These are phyloP conservation scores for Cryptus armator DNA, from an alignment of 2,888 invertebrate genomes.

Conservation along the genomic window DNA sequence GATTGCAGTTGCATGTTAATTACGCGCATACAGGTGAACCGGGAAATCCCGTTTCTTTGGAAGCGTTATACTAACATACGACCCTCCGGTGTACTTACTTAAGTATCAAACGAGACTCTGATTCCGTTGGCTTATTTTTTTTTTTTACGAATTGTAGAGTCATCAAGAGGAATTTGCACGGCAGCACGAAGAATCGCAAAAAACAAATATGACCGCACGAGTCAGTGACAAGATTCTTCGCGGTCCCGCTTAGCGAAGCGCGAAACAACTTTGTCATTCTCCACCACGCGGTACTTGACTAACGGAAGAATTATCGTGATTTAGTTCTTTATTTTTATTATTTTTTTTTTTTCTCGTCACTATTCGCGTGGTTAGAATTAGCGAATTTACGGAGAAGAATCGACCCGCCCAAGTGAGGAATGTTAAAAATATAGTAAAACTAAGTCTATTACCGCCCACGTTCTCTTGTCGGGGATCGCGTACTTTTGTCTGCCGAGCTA, in stretches of 20 bases:
- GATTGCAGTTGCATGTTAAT: constrained; percentile 72
- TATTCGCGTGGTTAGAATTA: background rate
- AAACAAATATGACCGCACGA: constrained; percentile 29
- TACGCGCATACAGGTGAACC: background rate
- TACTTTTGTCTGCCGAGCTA: constrained; percentile 14
- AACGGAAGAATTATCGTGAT: constrained; percentile 26
- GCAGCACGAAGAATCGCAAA: constrained; percentile 11
- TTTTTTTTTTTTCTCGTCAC: background rate
- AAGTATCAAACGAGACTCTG: background rate
- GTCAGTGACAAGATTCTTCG: constrained; percentile 69
- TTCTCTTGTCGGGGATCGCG: constrained; percentile 28
- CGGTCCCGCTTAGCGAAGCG: constrained; percentile 79
- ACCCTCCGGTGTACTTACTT: background rate
- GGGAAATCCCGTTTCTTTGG: constrained; percentile 42
- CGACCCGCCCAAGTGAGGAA: background rate
- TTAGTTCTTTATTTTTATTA: background rate
- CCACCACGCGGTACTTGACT: constrained; percentile 58
- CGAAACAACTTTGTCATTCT: constrained; percentile 79
- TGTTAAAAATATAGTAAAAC: constrained; percentile 14
- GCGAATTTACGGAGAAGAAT: background rate
- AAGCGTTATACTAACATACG: background rate
- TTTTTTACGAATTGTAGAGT: background rate
- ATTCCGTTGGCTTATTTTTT: background rate
- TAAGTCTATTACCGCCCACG: constrained; percentile 21
- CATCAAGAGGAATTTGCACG: constrained; percentile 1